Percentiles rank a stretch among this genome's conserved stretches.
phyloP scores from a whole-genome alignment of 35 echinoderm and acorn worm species.

The Strongylocentrotus purpuratus region DNA sequence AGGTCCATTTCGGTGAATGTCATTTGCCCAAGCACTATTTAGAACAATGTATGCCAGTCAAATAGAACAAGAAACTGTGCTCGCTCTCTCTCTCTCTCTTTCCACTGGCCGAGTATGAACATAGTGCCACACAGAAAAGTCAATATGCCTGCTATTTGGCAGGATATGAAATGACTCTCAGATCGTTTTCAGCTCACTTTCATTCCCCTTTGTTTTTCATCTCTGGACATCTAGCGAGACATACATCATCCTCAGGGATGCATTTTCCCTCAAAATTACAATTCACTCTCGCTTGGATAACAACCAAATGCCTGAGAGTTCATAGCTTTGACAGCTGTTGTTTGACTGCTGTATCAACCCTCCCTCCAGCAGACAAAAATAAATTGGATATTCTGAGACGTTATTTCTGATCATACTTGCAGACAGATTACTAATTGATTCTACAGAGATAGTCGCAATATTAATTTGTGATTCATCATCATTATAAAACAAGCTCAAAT shows the following conservation, averaged over 20 bases:
- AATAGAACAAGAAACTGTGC: background rate
- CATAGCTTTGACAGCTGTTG: background rate
- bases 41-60: background rate
- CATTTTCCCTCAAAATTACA: background rate
- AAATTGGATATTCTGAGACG: background rate
- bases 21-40: background rate
- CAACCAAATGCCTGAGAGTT: background rate
- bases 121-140: background rate
- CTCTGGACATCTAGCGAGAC: background rate
- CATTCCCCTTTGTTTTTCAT: background rate
- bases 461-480: too few species aligned
- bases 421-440: background rate
- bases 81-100: background rate
- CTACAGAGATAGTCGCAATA: background rate
- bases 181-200: slow-evolving; percentile 16
- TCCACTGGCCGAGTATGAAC: background rate
- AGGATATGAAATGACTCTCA: slow-evolving; percentile 9
- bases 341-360: background rate
- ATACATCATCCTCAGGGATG: background rate
- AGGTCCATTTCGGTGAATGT: background rate
- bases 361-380: background rate
- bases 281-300: background rate
- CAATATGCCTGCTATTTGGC: background rate
- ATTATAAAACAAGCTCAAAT: too few species aligned
- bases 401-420: background rate